Conservation (phyloP, 2,888 invertebrate species). For the Drosophila nr. perissopoda region DNA sequence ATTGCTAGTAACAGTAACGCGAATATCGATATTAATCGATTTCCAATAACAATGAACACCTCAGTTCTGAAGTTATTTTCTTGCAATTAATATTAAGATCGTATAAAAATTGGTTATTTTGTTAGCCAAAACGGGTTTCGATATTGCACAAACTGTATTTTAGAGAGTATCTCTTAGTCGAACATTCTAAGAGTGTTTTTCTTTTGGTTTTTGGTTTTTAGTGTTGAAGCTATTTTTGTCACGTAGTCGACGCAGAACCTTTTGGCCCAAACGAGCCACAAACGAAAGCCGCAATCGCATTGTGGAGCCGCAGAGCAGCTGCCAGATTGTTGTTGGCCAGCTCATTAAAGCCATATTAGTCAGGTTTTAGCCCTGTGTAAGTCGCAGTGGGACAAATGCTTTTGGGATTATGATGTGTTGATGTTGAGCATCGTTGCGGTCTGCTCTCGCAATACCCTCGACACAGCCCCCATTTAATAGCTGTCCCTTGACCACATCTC, state of each 20-base stretch:
- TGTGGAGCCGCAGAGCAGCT: slow-evolving; percentile 30
- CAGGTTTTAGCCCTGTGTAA: slow-evolving; percentile 28
- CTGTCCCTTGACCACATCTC: slow-evolving; percentile 17
- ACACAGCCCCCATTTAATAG: background rate
- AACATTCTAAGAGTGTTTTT: background rate
- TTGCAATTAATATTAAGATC: background rate
- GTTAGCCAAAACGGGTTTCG: background rate
- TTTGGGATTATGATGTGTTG: slow-evolving; percentile 75
- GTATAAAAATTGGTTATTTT: background rate
- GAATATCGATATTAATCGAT: background rate
- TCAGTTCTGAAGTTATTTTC: background rate
- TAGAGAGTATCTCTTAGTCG: background rate
- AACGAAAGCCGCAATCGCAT: slow-evolving; percentile 20
- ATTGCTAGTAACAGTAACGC: background rate
- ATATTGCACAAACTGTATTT: background rate
- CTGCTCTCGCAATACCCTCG: background rate
- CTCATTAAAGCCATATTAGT: slow-evolving; percentile 73
- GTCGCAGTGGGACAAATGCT: slow-evolving; percentile 17
- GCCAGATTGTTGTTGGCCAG: slow-evolving; percentile 47
- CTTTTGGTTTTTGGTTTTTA: background rate
- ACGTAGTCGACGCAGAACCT: slow-evolving; percentile 2
- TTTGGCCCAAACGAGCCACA: background rate
- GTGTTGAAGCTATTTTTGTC: slow-evolving; percentile 4
- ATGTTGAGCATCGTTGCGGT: slow-evolving; percentile 43
- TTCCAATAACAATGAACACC: background rate